Evolutionary conservation across 2,113 vertebrate genomes (phyloP).

Genomic region (Puntigrus tetrazona): DNA sequence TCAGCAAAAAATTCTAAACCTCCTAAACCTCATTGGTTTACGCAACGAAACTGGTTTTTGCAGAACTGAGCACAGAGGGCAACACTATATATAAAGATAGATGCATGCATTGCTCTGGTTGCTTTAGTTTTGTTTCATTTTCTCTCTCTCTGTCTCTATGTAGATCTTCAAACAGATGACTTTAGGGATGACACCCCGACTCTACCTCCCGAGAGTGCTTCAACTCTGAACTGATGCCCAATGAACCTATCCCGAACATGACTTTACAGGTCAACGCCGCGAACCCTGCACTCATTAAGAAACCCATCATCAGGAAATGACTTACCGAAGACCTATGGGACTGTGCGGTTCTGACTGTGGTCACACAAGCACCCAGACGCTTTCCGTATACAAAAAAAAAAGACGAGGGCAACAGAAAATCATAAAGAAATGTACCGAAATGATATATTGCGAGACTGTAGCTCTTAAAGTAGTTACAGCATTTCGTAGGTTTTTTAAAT

Average conservation of each 20-base stretch:
- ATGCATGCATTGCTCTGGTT: not conserved
- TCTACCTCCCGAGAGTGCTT: slow-evolving; percentile 69
- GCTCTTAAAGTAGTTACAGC: not conserved
- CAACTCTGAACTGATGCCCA: slow-evolving; percentile 66
- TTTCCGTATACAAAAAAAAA: not conserved
- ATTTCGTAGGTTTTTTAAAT: not conserved
- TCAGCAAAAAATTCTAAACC: too few relatives aligned
- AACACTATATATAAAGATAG: not conserved
- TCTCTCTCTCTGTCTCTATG: not conserved
- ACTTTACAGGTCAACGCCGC: not conserved
- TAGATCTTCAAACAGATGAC: slow-evolving; percentile 74
- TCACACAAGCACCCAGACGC: not conserved
- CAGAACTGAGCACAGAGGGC: not conserved
- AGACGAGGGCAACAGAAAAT: not conserved
- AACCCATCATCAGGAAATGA: not conserved
- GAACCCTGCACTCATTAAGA: not conserved
- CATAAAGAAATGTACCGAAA: not conserved
- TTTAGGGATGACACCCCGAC: slow-evolving; percentile 75
- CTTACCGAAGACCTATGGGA: not conserved
- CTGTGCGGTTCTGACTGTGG: not conserved
- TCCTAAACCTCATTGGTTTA: not conserved
- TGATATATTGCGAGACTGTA: not conserved
- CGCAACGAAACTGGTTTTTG: not conserved
- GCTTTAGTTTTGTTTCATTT: not conserved
- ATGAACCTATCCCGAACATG: not conserved